Base-by-base conservation (phyloP, 2,113 vertebrate genomes). In the Motacilla tschutschensis region DNA sequence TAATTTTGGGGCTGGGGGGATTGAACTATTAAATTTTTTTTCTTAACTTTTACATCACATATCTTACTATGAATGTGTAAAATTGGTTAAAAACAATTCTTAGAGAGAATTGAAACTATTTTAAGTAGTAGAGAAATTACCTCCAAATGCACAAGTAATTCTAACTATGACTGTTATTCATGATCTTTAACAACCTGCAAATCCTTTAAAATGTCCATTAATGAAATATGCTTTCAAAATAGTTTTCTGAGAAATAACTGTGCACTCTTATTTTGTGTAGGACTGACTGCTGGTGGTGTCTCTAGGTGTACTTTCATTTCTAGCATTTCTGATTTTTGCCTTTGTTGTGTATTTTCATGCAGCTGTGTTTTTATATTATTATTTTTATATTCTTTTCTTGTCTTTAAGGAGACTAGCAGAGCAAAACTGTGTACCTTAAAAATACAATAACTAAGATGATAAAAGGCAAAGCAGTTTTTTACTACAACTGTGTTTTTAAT, bases 311-410 rank as follows among this genome's bases (percentile, higher is more conserved):
- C 24, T 84, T 92, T 86, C 41, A 50, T 87, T 94, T 94, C 81
- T 76, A 95, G 17, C 73, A 83, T 69, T 87, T 51, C 20, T 95
- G 87, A 55, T 70, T 92, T 81, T 90, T 77, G 43, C 60, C 33
- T 91, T 86, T 44, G 8, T 70, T 90, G 19, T 82, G 22, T 65
- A 81, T 92, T 93, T 92, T 88, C 53, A 80, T 2, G 2, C 18
- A 75, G 51, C 26, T 91, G 40, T 47, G 31, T 35, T 35, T 20
- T 57, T 57, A 25, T 35, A 31, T 31, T 25, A 17, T 31, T 47
- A 11, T 25, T 72, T 70, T 66, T 24, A 43, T 46, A 35, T 33
- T 17, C 6, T 46, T 66, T 63, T 28, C 40, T 29, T 69, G 74
- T 79, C 86, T 96, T 95, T 89, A 83, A 76, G 24, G 58, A 47